Percentiles rank a stretch among this genome's conserved stretches.
Conservation (phyloP, 2,888 invertebrate genomes). For the Phalangium opilio region DNA sequence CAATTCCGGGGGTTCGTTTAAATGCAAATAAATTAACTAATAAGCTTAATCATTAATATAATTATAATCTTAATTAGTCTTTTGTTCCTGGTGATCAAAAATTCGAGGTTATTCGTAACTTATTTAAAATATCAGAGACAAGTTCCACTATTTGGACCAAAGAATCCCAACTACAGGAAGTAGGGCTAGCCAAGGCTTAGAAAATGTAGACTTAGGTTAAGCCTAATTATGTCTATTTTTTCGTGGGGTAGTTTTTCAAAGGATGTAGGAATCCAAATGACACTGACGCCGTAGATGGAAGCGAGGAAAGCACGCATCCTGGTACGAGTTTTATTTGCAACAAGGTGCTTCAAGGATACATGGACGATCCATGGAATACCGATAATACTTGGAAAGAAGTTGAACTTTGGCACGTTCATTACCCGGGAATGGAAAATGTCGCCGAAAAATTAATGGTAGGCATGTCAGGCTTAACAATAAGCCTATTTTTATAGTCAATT, state of each 20-base stretch:
- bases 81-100: conserved; percentile 19
- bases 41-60: no score
- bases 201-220: no score
- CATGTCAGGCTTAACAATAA: no score
- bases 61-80: conserved; percentile 9
- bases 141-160: conserved; percentile 13
- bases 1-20: conserved; percentile 15
- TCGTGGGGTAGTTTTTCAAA: no score
- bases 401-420: conserved; percentile 22
- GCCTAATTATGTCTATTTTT: no score
- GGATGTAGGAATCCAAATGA: no score
- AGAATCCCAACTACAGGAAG: no score
- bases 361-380: conserved; percentile 29
- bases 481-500: no score
- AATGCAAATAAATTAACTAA: no score
- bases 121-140: conserved; percentile 14
- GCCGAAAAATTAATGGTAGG: conserved; percentile 13
- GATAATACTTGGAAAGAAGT: conserved; percentile 25
- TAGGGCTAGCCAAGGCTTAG: no score
- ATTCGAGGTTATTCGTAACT: conserved; percentile 11
- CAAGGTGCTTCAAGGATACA: neutral
- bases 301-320: no score
- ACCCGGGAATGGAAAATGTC: conserved; percentile 9
- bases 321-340: neutral
- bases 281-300: no score